Base-by-base conservation (phyloP, 2,888 invertebrate species). In the Amphipyra tragopoginis region DNA sequence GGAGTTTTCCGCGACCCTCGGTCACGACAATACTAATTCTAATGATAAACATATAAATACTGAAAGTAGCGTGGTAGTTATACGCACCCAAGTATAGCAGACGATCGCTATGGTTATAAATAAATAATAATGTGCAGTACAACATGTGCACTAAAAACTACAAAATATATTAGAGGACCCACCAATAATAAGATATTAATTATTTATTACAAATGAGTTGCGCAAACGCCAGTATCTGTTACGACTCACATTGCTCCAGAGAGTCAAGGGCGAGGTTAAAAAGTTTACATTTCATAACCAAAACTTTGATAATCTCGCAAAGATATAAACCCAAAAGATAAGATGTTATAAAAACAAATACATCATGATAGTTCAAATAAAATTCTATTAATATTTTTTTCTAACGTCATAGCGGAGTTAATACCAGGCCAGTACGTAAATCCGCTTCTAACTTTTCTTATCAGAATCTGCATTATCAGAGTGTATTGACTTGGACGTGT, bases 201-300 rank as follows among this genome's bases (percentile, higher is more conserved):
- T 63, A 67, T 57, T 52, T 38, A 75, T 65, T 54, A 62, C 55
- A 59, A 61, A 80, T 70, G 43, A 65, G 47, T 71, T 73, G 51
- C 68, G 79, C 65, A 75, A 80, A 65, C 58, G 52, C 50, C 75
- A 58, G 52, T 79, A 78, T 78, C 80, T 66, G 40, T 73, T 43
- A 54, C 78, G 70, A 57, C 56, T 73, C 62, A 65, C 66, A 71
- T 78, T 72, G 68, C 55, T 65, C 61, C 51, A 47, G 68, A 73
- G 80, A 73, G 80, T 80, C 79, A 79, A 80, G 79, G 79, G 76
- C 71, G 72, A 78, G 72, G 73, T 71, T 66, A 68, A 62, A 65
- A 72, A 72, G 63, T 77, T 70, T 68, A 70, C 56, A 49, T 68
- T 73, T 78, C 63, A 11, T 71, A 69, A 73, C 79, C 57, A 71